phyloP scores from a whole-genome alignment of 2,113 vertebrate genomes.

The Paradisaea rubra region DNA sequence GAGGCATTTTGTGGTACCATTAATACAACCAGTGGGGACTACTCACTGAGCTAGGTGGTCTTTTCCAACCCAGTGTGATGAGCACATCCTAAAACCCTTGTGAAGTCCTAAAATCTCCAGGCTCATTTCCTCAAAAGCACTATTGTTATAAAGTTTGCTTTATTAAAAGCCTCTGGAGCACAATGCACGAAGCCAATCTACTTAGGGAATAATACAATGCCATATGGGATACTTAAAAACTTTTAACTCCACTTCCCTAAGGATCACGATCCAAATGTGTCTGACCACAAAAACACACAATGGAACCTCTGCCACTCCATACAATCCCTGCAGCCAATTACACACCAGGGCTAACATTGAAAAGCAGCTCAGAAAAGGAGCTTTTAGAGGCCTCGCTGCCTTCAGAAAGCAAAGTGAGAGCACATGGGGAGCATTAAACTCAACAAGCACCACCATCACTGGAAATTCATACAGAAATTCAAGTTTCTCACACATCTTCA shows the following conservation, averaged over 20 bases:
- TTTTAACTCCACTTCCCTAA: background rate
- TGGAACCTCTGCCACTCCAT: conserved; percentile 20
- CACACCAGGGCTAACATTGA: background rate
- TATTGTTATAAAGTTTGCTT: conserved; percentile 3
- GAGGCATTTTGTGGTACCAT: background rate
- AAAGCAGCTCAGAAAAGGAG: background rate
- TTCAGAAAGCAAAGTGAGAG: conserved; percentile 3
- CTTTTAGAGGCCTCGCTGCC: background rate
- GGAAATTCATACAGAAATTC: background rate
- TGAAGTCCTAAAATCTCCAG: conserved; percentile 28
- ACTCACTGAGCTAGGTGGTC: conserved; percentile 45
- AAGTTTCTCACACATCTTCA: background rate
- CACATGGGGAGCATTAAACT: background rate
- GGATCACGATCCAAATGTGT: background rate
- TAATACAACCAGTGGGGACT: background rate
- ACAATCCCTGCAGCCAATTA: background rate
- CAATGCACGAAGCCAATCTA: background rate
- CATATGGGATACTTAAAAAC: background rate
- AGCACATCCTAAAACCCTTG: background rate
- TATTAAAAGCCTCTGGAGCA: conserved; percentile 30
- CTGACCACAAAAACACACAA: conserved; percentile 27
- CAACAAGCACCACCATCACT: background rate
- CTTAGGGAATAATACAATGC: background rate
- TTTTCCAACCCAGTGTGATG: background rate
- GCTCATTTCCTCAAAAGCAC: conserved; percentile 50